A percentile compares a stretch with the other conserved stretches of the same genome.
Evolutionary conservation across 2,113 vertebrate genomes (phyloP).

Genomic region (Anser brachyrhynchus): DNA sequence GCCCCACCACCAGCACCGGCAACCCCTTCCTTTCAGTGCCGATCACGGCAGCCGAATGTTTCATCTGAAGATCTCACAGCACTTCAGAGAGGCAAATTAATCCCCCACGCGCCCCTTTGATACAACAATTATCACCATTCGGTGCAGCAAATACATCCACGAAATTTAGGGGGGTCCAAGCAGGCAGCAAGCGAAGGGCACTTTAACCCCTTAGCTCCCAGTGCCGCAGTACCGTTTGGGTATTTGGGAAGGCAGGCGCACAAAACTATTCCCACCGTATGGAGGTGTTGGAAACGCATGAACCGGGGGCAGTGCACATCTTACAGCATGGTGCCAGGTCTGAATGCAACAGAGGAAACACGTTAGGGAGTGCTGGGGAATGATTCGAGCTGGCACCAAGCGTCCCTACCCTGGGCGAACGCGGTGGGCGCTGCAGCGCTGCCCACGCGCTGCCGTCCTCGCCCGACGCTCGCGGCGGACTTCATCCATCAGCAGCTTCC

Average conservation of each 20-base stretch:
- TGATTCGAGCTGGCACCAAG: neutral
- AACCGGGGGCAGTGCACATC: neutral
- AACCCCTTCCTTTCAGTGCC: slow-evolving; percentile 46
- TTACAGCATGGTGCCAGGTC: neutral
- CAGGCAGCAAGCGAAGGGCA: neutral
- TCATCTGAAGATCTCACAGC: slow-evolving; percentile 25
- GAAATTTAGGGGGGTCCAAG: neutral
- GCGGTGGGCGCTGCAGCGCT: accelerated
- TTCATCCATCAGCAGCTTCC: neutral
- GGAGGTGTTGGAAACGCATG: accelerated
- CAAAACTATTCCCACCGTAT: neutral
- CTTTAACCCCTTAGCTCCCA: neutral
- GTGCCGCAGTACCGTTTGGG: neutral
- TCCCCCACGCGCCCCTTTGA: neutral
- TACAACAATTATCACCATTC: slow-evolving; percentile 55
- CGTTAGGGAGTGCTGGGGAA: accelerated
- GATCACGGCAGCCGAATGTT: neutral
- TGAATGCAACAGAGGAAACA: accelerated
- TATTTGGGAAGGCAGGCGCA: neutral
- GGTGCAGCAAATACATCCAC: neutral
- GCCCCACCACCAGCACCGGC: neutral
- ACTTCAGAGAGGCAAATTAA: slow-evolving; percentile 52
- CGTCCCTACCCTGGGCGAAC: neutral
- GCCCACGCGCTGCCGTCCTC: neutral
- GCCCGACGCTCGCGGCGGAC: neutral